Percentiles rank a stretch among this genome's conserved stretches.
Evolutionary conservation across 2,888 invertebrate genomes (phyloP).

Genomic region (Crossocerus cetratus): DNA sequence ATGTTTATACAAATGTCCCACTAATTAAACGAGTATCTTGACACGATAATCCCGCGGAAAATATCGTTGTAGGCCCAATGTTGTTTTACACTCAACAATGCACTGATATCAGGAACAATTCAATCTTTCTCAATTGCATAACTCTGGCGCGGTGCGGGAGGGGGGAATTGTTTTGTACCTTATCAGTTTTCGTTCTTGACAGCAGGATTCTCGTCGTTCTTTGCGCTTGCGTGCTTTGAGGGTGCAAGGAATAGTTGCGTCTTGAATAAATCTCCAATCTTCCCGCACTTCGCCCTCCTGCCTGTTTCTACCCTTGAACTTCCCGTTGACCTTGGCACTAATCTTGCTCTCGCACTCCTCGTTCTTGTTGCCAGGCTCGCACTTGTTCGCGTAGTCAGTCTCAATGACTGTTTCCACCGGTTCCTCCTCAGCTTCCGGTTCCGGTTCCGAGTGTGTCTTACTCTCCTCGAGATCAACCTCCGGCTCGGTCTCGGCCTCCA

Average conservation of each 20-base stretch:
- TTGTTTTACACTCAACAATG: background rate
- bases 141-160: background rate
- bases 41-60: background rate
- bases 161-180: slow-evolving; percentile 56
- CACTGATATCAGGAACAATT: slow-evolving; percentile 13
- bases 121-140: slow-evolving; percentile 13
- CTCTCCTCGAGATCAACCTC: background rate
- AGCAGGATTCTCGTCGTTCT: slow-evolving; percentile 81
- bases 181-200: slow-evolving; percentile 73
- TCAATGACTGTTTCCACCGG: background rate
- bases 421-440: background rate
- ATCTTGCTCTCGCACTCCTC: background rate
- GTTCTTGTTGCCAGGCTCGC: background rate
- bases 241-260: slow-evolving; percentile 80
- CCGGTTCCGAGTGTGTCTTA: slow-evolving; percentile 1
- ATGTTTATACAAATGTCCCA: background rate
- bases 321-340: background rate
- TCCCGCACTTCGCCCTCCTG: slow-evolving; percentile 55
- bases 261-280: slow-evolving; percentile 78
- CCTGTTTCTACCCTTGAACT: background rate
- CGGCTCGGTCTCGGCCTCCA: background rate
- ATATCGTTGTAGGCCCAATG: background rate
- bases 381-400: too few relatives aligned
- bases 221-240: slow-evolving; percentile 81
- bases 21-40: background rate